A percentile compares a stretch with the other conserved stretches of the same genome.
phyloP scores from a whole-genome alignment of 2,797 vertebrate genomes.

The Bovichtus variegatus region DNA sequence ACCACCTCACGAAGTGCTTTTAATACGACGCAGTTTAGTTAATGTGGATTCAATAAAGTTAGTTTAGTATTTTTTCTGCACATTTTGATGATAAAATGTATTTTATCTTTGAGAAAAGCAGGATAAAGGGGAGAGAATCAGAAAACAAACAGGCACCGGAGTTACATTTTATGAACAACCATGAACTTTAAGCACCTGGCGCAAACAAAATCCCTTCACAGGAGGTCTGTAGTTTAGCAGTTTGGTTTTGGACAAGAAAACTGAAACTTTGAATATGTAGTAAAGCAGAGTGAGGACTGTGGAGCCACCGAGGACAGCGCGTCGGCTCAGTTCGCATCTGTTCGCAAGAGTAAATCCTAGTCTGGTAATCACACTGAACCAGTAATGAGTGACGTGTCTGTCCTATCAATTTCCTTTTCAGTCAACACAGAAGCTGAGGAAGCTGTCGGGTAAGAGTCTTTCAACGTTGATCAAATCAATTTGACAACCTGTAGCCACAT shows the following conservation, averaged over 20 bases:
- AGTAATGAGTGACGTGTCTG: background rate
- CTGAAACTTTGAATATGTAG: background rate
- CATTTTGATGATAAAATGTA: background rate
- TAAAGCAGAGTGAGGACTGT: background rate
- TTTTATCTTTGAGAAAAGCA: background rate
- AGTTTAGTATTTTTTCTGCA: too few species aligned
- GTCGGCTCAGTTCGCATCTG: background rate
- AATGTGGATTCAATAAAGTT: constrained; percentile 1
- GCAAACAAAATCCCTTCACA: background rate
- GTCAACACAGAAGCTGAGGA: background rate
- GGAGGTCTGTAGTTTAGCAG: background rate
- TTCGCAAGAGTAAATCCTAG: background rate
- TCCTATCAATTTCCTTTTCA: background rate
- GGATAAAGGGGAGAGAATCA: background rate
- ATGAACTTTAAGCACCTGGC: background rate
- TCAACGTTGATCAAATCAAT: background rate
- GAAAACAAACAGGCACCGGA: background rate
- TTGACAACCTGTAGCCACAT: too few species aligned
- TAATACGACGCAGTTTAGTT: too few species aligned
- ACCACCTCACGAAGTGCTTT: background rate
- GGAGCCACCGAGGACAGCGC: background rate
- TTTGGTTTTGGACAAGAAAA: too few species aligned
- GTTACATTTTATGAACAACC: background rate
- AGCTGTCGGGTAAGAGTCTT: background rate
- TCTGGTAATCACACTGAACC: background rate